These are phyloP conservation scores for Peromyscus leucopus DNA, from an alignment of 2,113 vertebrate species.

Conservation along the genomic window DNA sequence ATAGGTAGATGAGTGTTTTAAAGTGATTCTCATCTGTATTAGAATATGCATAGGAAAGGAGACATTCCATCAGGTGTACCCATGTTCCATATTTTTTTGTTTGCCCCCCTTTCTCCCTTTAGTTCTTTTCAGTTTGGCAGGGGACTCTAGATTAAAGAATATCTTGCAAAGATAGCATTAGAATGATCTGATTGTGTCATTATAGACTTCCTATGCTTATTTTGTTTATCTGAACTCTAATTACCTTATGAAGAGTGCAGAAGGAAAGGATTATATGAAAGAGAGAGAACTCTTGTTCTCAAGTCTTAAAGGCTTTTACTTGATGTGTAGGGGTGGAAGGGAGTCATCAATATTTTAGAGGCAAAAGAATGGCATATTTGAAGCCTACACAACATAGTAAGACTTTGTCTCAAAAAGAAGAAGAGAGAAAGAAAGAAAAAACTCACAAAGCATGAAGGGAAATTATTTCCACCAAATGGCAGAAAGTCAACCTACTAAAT, in stretches of 20 bases:
- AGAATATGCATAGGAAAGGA: slow-evolving; percentile 62
- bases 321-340: neutral
- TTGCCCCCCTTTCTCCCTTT: neutral
- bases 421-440: neutral
- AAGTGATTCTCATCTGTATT: slow-evolving; percentile 59
- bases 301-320: slow-evolving; percentile 43
- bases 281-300: slow-evolving; percentile 49
- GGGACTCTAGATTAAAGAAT: slow-evolving; percentile 15
- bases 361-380: neutral
- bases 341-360: neutral
- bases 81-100: slow-evolving; percentile 34
- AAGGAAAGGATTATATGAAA: slow-evolving; percentile 45
- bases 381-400: neutral
- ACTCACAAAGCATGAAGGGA: neutral
- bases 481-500: slow-evolving; percentile 62
- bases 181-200: slow-evolving; percentile 30
- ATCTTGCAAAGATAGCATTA: slow-evolving; percentile 49
- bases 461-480: slow-evolving; percentile 59
- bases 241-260: slow-evolving; percentile 13
- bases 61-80: slow-evolving; percentile 13
- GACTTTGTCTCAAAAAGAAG: neutral
- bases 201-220: slow-evolving; percentile 40
- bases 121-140: slow-evolving; percentile 15
- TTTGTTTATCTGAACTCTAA: slow-evolving; percentile 41
- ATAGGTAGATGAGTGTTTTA: neutral